Evolutionary conservation across 1,140 invertebrate species (phyloP).

Genomic region (Drosophila guanche): DNA sequence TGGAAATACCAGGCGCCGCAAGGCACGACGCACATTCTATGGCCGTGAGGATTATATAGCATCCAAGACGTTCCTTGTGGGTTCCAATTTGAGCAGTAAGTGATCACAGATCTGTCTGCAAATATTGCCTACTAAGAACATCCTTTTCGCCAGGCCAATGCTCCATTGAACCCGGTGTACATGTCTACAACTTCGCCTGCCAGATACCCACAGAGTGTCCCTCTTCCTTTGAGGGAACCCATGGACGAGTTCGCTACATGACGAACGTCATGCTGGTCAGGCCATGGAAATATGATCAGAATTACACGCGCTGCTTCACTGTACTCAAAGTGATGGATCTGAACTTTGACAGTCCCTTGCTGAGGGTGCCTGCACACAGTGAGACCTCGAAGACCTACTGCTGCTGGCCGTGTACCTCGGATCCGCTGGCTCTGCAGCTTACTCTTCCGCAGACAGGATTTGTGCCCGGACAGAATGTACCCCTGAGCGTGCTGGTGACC

Average conservation of each 20-base stretch:
- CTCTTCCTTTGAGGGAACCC: conserved; percentile 89
- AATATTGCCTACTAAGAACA: conserved; percentile 85
- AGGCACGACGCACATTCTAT: conserved; percentile 24
- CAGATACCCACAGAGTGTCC: conserved; percentile 85
- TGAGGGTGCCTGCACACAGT: conserved; percentile 55
- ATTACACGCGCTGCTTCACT: conserved; percentile 88
- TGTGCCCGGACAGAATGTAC: conserved; percentile 63
- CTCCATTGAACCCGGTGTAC: conserved; percentile 83
- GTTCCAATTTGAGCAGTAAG: conserved; percentile 64
- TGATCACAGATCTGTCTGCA: conserved; percentile 70
- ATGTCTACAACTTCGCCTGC: conserved; percentile 86
- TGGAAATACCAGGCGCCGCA: not conserved
- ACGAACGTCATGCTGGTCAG: conserved; percentile 88
- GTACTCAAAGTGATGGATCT: conserved; percentile 89
- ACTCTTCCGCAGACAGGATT: conserved; percentile 62
- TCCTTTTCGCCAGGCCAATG: conserved; percentile 47
- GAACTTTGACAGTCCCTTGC: conserved; percentile 84
- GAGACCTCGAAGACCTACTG: conserved; percentile 62
- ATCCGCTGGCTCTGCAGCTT: conserved; percentile 55
- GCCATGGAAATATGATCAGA: conserved; percentile 90
- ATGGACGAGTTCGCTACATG: conserved; percentile 88
- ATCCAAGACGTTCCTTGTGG: conserved; percentile 66
- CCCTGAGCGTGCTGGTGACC: conserved; percentile 46
- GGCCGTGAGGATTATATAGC: conserved; percentile 78
- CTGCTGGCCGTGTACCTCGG: conserved; percentile 62